Percentiles rank a stretch among this genome's conserved stretches.
Evolutionary conservation across 1,140 invertebrate species (phyloP).

Genomic region (Glomeris maerens): DNA sequence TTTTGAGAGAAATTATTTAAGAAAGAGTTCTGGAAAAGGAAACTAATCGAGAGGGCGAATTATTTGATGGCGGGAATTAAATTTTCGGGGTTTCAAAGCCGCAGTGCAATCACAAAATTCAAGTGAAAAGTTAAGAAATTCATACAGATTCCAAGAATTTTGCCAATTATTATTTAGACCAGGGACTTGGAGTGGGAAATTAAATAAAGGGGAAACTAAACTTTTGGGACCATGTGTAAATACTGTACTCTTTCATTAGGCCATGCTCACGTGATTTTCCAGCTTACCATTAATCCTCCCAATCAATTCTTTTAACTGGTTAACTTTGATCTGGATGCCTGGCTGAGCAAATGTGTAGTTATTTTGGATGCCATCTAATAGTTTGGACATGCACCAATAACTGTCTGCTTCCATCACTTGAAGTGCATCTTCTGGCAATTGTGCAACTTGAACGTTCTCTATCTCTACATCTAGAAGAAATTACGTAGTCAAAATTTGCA

Average conservation of each 20-base stretch:
- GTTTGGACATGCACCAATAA: conserved; percentile 97
- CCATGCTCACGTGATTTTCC: no score
- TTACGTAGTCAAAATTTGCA: no score
- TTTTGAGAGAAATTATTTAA: no score
- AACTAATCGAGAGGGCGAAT: no score
- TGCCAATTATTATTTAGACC: not conserved
- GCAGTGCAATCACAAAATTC: no score
- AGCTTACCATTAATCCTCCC: conserved; percentile 77
- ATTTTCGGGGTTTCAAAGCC: no score
- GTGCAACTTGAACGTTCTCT: conserved; percentile 73
- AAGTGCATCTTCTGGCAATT: conserved; percentile 56
- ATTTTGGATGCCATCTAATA: conserved; percentile 97
- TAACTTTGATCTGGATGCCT: conserved; percentile 91
- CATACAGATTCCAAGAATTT: conserved; percentile 1
- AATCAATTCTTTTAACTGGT: conserved; percentile 79
- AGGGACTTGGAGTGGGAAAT: no score
- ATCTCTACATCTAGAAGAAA: conserved; percentile 57
- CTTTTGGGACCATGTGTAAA: no score
- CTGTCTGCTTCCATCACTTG: conserved; percentile 93
- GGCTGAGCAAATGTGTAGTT: conserved; percentile 99
- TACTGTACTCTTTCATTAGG: no score
- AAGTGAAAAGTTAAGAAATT: no score
- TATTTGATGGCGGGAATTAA: no score
- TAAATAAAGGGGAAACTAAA: not conserved
- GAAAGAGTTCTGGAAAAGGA: no score